These are phyloP conservation scores for Acyrthosiphon pisum DNA, from an alignment of 1,140 invertebrate genomes.

Conservation along the genomic window DNA sequence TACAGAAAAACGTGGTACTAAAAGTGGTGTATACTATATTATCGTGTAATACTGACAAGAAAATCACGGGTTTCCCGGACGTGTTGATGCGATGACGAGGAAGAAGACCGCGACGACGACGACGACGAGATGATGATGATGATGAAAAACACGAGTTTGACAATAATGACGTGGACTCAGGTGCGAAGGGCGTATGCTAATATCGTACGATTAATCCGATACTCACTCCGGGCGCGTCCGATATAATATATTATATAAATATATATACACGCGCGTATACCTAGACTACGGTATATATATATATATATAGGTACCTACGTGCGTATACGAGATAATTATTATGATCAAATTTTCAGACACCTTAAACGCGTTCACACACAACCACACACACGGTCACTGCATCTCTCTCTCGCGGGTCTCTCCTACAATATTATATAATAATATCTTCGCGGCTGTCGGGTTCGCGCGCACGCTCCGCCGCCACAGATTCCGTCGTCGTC, in stretches of 20 bases:
- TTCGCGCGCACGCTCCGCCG: neutral
- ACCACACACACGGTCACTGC: neutral
- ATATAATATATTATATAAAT: neutral
- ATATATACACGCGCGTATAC: neutral
- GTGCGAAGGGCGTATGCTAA: slow-evolving; percentile 55
- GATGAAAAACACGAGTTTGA: neutral
- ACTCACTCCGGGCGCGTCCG: neutral
- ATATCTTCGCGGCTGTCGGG: neutral
- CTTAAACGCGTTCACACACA: neutral
- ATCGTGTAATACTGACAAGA: slow-evolving; percentile 22
- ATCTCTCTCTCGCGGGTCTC: neutral
- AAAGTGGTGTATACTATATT: too few relatives aligned
- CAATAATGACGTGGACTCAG: slow-evolving; percentile 38
- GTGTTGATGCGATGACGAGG: neutral
- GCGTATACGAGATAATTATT: slow-evolving; percentile 40
- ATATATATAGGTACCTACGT: neutral
- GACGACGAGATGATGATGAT: neutral
- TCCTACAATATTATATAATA: too few relatives aligned
- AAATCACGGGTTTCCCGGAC: slow-evolving; percentile 49
- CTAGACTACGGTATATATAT: neutral
- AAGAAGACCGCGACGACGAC: too few relatives aligned
- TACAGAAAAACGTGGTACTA: neutral
- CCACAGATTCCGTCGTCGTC: neutral
- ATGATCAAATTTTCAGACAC: slow-evolving; percentile 52
- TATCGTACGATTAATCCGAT: slow-evolving; percentile 40